Percentiles rank a stretch among this genome's conserved stretches.
Conservation (phyloP, 2,797 vertebrate genomes). For the Lacerta bilineata region DNA sequence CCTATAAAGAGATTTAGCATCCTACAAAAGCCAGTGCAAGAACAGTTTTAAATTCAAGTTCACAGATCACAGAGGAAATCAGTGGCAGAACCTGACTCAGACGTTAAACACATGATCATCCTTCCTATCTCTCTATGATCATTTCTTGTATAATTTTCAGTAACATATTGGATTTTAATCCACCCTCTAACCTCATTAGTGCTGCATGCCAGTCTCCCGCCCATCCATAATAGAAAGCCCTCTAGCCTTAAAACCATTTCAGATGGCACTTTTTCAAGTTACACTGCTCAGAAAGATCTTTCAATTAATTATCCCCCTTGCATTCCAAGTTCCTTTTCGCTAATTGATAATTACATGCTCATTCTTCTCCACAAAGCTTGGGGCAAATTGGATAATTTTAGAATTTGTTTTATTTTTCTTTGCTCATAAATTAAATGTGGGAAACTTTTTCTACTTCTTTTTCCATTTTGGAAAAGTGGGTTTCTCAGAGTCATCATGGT, state of each 20-base stretch:
- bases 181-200: conserved; percentile 49
- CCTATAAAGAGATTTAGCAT: not conserved
- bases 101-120: conserved; percentile 13
- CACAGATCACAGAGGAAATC: conserved; percentile 25
- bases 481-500: conserved; percentile 61
- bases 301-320: conserved; percentile 74
- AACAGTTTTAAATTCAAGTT: not conserved
- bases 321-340: conserved; percentile 72
- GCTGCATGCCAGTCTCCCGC: conserved; percentile 53
- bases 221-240: conserved; percentile 44
- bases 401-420: conserved; percentile 55
- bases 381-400: conserved; percentile 71
- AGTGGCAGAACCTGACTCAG: not conserved
- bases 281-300: conserved; percentile 65
- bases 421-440: conserved; percentile 73
- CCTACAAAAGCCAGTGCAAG: accelerated
- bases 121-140: conserved; percentile 31
- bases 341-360: conserved; percentile 72
- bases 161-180: conserved; percentile 46
- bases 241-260: conserved; percentile 63
- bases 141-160: conserved; percentile 51
- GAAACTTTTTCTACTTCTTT: conserved; percentile 58
- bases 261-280: conserved; percentile 74
- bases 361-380: conserved; percentile 71
- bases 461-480: conserved; percentile 69